Evolutionary conservation across 2,888 invertebrate species (phyloP).

Genomic region (Chrysotoxum bicinctum): DNA sequence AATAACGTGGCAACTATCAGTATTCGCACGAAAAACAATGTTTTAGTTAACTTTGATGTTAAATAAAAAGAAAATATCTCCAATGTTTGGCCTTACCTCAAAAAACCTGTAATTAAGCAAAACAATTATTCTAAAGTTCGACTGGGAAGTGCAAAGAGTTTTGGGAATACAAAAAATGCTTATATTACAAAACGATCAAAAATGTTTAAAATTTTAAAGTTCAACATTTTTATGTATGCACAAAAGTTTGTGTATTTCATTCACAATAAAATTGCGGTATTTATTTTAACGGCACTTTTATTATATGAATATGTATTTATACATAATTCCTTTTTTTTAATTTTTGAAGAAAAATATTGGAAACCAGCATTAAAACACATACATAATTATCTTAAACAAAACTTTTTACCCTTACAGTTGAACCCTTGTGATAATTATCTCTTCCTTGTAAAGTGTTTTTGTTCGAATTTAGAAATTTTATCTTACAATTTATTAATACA

Average conservation of each 20-base stretch:
- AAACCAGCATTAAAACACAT: no score
- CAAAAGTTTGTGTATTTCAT: background rate
- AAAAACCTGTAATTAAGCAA: background rate
- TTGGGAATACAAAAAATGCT: background rate
- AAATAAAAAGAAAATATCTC: slow-evolving; percentile 46
- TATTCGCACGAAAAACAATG: background rate
- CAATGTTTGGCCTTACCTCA: slow-evolving; percentile 70
- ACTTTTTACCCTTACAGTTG: slow-evolving; percentile 26
- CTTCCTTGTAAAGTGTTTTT: slow-evolving; percentile 55
- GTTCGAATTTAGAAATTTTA: background rate
- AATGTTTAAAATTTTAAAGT: background rate
- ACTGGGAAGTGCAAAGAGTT: slow-evolving; percentile 22
- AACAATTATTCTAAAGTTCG: slow-evolving; percentile 21
- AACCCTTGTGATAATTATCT: background rate
- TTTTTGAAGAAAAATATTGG: no score
- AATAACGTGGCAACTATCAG: background rate
- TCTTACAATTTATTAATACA: background rate
- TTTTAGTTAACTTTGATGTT: slow-evolving; percentile 48
- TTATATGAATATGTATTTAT: background rate
- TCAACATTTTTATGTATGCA: background rate
- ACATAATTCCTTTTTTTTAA: no score
- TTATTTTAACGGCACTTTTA: background rate
- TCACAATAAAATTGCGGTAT: background rate
- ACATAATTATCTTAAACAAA: background rate
- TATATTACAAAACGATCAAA: background rate